phyloP scores from a whole-genome alignment of 2,113 vertebrate genomes.

The Nipponia nippon region DNA sequence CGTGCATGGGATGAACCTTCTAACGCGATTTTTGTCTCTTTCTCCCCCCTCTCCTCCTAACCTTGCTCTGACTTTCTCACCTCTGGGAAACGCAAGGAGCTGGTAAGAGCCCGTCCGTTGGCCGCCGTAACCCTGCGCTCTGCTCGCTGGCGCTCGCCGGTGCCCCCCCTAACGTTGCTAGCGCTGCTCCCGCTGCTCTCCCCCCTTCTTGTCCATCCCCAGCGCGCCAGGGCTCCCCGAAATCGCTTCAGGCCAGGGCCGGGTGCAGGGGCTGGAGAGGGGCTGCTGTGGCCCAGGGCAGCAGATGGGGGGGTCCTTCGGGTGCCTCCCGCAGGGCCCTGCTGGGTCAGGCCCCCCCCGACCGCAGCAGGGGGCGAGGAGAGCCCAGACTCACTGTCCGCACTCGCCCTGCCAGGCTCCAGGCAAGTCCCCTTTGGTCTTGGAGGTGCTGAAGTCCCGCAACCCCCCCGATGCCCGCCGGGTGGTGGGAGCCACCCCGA shows the following conservation, averaged over 20 bases:
- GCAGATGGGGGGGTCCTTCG: background rate
- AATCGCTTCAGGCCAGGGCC: background rate
- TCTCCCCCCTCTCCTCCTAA: background rate
- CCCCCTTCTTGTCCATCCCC: background rate
- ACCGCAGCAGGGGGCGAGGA: background rate
- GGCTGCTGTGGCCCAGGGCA: background rate
- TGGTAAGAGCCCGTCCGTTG: conserved; percentile 1
- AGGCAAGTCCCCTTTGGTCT: background rate
- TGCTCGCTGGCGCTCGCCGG: background rate
- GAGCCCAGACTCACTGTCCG: background rate
- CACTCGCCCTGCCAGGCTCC: background rate
- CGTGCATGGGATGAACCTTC: background rate
- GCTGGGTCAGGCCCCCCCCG: background rate
- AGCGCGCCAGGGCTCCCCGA: background rate
- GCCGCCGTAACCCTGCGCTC: background rate
- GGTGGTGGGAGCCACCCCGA: background rate
- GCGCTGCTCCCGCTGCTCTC: background rate
- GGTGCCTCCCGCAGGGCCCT: background rate
- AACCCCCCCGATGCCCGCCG: too few species aligned
- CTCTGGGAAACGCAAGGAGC: conserved; percentile 44
- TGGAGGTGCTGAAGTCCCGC: background rate
- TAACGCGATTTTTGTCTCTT: conserved; percentile 25
- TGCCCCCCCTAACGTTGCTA: background rate
- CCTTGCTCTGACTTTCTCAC: conserved; percentile 48
- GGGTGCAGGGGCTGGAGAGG: background rate